These are phyloP conservation scores for Mamestra brassicae DNA, from an alignment of 2,888 invertebrate species.

Conservation along the genomic window DNA sequence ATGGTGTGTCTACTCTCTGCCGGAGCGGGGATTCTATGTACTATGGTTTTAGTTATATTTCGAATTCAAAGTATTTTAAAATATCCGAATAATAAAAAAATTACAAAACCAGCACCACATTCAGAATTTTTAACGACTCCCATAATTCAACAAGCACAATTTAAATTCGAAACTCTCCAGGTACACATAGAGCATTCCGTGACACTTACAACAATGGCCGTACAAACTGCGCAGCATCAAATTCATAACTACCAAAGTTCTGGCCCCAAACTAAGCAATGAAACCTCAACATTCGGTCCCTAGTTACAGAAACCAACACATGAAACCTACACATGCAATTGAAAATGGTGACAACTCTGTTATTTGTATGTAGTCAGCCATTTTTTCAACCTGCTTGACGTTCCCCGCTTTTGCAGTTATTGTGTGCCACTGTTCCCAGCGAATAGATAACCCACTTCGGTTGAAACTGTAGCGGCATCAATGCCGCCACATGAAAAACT, in stretches of 20 bases:
- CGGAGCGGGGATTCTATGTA: no score
- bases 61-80: not conserved
- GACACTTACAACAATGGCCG: conserved; percentile 35
- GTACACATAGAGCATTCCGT: conserved; percentile 33
- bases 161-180: conserved; percentile 24
- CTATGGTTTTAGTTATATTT: not conserved
- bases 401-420: no score
- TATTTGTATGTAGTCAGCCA: not conserved
- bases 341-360: conserved; percentile 13
- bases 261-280: conserved; percentile 49
- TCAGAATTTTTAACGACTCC: not conserved
- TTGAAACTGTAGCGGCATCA: no score
- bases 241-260: conserved; percentile 69
- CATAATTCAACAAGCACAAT: conserved; percentile 7
- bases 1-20: no score
- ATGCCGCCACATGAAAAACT: no score
- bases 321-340: conserved; percentile 32
- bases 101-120: not conserved
- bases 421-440: no score
- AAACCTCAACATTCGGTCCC: conserved; percentile 35
- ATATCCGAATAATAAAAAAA: not conserved
- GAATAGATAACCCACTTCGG: no score
- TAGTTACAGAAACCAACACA: conserved; percentile 36
- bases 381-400: conserved; percentile 1
- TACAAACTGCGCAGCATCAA: conserved; percentile 48